Percentiles rank a stretch among this genome's conserved stretches.
phyloP scores from a whole-genome alignment of 2,797 vertebrate species.

The Thalassophryne amazonica region DNA sequence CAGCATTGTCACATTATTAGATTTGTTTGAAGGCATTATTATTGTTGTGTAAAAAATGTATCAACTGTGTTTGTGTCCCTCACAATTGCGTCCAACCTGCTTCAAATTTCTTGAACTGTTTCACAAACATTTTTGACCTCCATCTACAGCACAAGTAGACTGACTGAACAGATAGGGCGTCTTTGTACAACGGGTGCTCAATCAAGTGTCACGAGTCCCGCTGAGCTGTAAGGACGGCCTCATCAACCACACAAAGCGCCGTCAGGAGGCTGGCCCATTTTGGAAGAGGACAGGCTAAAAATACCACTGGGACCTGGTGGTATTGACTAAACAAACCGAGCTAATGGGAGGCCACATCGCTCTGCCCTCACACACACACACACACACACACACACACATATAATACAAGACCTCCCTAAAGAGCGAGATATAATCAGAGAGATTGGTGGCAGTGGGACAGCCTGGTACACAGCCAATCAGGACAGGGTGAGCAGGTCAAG shows the following conservation, averaged over 20 bases:
- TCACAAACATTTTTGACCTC: not conserved
- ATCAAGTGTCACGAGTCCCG: constrained; percentile 46
- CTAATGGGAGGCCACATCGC: constrained; percentile 71
- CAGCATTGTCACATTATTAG: too few species aligned
- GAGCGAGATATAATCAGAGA: constrained; percentile 73
- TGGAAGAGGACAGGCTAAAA: constrained; percentile 58
- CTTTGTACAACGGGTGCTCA: constrained; percentile 21
- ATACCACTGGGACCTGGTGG: constrained; percentile 71
- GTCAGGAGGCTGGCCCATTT: constrained; percentile 39
- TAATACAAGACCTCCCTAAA: constrained; percentile 67
- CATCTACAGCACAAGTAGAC: constrained; percentile 16
- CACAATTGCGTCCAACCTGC: not conserved
- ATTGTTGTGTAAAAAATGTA: too few species aligned
- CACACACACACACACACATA: constrained; percentile 11
- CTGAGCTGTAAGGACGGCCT: constrained; percentile 34
- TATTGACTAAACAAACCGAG: constrained; percentile 78
- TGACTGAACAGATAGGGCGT: constrained; percentile 5
- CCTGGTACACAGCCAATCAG: constrained; percentile 57
- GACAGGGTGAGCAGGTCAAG: constrained; percentile 60
- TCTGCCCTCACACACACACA: constrained; percentile 9
- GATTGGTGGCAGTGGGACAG: constrained; percentile 65
- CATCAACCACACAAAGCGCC: constrained; percentile 52
- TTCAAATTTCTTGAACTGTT: not conserved
- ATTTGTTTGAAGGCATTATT: too few species aligned
- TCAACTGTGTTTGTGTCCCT: not conserved